Evolutionary conservation across 1,140 invertebrate genomes (phyloP), one percentile per base, ranked within the genome.

Genomic region (Drosophila ohnishii): DNA sequence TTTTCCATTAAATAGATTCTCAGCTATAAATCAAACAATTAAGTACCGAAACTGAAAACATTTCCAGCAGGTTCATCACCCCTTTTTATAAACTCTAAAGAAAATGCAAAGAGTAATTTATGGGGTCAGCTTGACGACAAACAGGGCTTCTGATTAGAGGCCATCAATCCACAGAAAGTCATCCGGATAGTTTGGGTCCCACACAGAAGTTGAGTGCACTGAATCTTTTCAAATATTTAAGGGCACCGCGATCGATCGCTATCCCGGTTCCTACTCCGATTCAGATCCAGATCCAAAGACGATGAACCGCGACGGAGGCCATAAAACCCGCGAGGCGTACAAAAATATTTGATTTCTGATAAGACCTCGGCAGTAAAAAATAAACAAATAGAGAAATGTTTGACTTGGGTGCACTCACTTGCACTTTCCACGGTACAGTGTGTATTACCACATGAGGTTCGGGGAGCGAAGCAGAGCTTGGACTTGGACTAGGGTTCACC

Each of bases 301-400:
- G 78, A 82, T 82, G 78, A 85, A 82, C 80, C 50, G 57, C 60
- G 67, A 45, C 64, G 62, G 47, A 60, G 44, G 69, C 63, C 69
- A 78, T 84, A 84, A 85, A 84, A 80, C 60, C 72, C 45, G 40
- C 50, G 75, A 69, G 60, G 69, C 79, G 40, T 80, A 72, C 34
- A 87, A 70, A 87, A 83, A 87, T 86, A 87, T 87, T 87, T 87
- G 84, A 88, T 83, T 77, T 76, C 58, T 83, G 83, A 87, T 87
- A 88, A 77, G 79, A 37, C 28, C 44, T 60, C 48, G 42, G 69
- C 78, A 64, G 72, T 77, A 76, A 77, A 75, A 69, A 16, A 35
- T 63, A 57, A 58, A 73, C 58, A 64, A 50, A 57, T 42, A 60
- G 74, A 56, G 48, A 45, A 69, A 65, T 77, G 65, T 75, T 85